phyloP scores from a whole-genome alignment of 37 sponge, comb jelly and placozoan genomes.

The Aplysina aerophoba region DNA sequence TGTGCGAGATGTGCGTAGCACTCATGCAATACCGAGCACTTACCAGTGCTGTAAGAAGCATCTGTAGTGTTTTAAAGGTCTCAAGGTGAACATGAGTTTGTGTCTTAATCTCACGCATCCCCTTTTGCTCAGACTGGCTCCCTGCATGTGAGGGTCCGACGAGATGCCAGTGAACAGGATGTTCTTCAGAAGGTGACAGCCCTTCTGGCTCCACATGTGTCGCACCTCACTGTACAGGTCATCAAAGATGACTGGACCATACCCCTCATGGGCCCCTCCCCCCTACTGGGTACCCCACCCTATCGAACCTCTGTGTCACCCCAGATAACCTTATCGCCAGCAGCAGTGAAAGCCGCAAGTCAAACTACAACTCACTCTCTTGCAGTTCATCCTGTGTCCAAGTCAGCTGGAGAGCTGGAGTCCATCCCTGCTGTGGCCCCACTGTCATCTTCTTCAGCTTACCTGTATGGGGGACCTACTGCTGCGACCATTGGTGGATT shows the following conservation, averaged over 20 bases:
- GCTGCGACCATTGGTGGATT: no score
- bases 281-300: not conserved
- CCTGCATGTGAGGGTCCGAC: conserved; percentile 80
- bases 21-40: no score
- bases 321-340: not conserved
- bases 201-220: conserved; percentile 69
- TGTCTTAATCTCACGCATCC: no score
- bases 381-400: no score
- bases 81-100: no score
- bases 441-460: no score
- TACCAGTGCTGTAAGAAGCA: no score
- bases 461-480: no score
- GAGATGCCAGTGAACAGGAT: conserved; percentile 91
- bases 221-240: conserved; percentile 89
- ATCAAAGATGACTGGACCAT: conserved; percentile 87
- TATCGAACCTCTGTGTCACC: not conserved
- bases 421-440: no score
- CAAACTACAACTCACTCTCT: not conserved
- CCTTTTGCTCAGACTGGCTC: conserved; percentile 95
- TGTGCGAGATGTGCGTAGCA: no score
- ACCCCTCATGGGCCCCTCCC: conserved; percentile 10
- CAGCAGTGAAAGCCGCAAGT: not conserved
- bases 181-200: conserved; percentile 80
- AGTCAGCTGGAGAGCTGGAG: no score
- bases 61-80: not conserved